These are phyloP conservation scores for Melangyna quadrimaculata DNA, from an alignment of 2,888 invertebrate species.

Conservation along the genomic window DNA sequence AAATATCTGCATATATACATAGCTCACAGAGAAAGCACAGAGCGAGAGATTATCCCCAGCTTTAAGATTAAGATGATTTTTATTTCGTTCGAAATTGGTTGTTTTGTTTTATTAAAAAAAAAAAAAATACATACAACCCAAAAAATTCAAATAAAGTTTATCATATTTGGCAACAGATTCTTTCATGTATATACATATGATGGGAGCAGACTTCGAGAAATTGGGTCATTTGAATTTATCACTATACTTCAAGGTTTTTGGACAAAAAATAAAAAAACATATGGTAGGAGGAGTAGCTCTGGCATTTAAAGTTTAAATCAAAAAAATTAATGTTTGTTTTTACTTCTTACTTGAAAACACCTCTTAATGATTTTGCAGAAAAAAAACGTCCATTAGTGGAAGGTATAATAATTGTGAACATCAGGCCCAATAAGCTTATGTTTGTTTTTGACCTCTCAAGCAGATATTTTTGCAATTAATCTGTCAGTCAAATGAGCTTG, in stretches of 20 bases:
- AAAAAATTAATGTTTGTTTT: background rate
- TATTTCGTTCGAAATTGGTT: slow-evolving; percentile 52
- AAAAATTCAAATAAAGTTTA: slow-evolving; percentile 20
- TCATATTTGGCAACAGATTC: slow-evolving; percentile 67
- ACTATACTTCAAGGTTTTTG: slow-evolving; percentile 30
- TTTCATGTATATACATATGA: slow-evolving; percentile 53
- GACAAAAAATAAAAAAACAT: background rate
- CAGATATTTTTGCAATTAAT: slow-evolving; percentile 53
- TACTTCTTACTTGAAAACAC: background rate
- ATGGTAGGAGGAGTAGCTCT: slow-evolving; percentile 27
- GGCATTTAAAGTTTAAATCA: background rate
- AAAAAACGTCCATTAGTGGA: slow-evolving; percentile 37
- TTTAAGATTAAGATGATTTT: slow-evolving; percentile 51
- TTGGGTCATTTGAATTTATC: slow-evolving; percentile 69
- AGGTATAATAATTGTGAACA: slow-evolving; percentile 10
- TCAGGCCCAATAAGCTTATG: slow-evolving; percentile 37
- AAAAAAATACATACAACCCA: no score
- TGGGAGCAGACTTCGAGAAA: slow-evolving; percentile 56
- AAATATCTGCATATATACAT: background rate
- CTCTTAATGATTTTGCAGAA: slow-evolving; percentile 29
- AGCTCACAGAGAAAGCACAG: background rate
- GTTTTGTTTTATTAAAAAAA: slow-evolving; percentile 15
- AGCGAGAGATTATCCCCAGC: slow-evolving; percentile 26
- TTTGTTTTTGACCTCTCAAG: slow-evolving; percentile 29
- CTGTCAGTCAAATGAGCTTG: slow-evolving; percentile 59